These are phyloP conservation scores for Phenganax subtilis DNA, from an alignment of 92 coral and sea anemone genomes.

Conservation along the genomic window DNA sequence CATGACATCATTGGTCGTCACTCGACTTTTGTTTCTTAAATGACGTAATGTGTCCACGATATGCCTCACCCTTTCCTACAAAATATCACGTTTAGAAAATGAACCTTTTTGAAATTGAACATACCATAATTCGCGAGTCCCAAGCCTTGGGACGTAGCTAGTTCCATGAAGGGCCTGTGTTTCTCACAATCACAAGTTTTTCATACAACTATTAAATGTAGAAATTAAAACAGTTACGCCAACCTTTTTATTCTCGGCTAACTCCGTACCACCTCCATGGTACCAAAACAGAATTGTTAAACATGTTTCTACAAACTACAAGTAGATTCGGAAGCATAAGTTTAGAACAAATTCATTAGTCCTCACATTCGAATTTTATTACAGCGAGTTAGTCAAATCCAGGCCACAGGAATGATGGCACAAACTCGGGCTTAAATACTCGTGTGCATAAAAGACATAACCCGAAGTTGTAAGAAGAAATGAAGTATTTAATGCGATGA, in stretches of 20 bases:
- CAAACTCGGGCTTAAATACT: not conserved
- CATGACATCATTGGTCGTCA: conserved; percentile 18
- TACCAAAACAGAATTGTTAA: conserved; percentile 26
- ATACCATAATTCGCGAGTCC: not conserved
- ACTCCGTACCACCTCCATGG: conserved; percentile 33
- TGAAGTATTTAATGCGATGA: not conserved
- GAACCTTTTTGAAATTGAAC: not conserved
- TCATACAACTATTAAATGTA: not conserved
- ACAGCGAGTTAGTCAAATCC: not conserved
- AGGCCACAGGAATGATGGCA: not conserved
- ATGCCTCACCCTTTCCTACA: conserved; percentile 4
- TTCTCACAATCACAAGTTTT: not conserved
- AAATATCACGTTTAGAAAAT: not conserved
- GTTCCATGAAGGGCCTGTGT: too few species aligned
- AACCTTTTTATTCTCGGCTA: conserved; percentile 10
- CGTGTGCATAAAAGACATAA: not conserved
- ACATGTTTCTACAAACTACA: conserved; percentile 28
- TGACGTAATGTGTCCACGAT: conserved; percentile 19
- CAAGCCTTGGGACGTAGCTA: not conserved
- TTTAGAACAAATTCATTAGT: not conserved
- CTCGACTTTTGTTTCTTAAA: conserved; percentile 22
- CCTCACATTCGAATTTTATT: not conserved
- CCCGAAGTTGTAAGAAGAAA: not conserved
- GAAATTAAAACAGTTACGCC: not conserved
- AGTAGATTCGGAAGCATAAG: not conserved